phyloP scores from a whole-genome alignment of 2,888 invertebrate species.

The Melinaea menophilus region DNA sequence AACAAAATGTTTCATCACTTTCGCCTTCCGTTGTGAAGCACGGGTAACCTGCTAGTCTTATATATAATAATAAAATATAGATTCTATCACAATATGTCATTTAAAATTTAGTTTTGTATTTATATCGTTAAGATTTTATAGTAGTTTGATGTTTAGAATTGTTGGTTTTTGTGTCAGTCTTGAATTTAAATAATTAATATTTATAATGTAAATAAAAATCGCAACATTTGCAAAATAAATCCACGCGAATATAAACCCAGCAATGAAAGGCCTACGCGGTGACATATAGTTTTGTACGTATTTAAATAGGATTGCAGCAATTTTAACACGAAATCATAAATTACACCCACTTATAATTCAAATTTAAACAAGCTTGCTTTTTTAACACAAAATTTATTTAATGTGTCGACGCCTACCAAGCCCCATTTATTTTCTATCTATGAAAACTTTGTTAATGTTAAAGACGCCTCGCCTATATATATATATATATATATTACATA shows the following conservation, averaged over 20 bases:
- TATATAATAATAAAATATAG: too few relatives aligned
- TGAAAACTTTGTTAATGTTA: conserved; percentile 63
- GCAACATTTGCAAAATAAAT: not conserved
- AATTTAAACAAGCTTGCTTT: conserved; percentile 18
- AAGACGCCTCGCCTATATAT: conserved; percentile 32
- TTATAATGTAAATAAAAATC: too few relatives aligned
- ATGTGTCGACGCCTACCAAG: conserved; percentile 31
- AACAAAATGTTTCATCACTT: too few relatives aligned
- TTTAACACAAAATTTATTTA: conserved; percentile 22
- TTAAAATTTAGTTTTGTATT: too few relatives aligned
- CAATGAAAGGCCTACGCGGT: not conserved
- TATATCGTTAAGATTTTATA: too few relatives aligned
- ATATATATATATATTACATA: too few relatives aligned
- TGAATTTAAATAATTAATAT: too few relatives aligned
- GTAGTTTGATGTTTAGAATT: too few relatives aligned
- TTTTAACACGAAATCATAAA: conserved; percentile 11
- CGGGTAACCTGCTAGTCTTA: too few relatives aligned
- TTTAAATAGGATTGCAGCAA: conserved; percentile 7
- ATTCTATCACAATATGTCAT: too few relatives aligned
- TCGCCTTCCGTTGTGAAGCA: too few relatives aligned
- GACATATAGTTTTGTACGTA: not conserved
- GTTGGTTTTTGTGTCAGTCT: too few relatives aligned
- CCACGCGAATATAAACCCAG: not conserved
- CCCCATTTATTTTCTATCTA: conserved; percentile 49
- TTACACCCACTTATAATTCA: conserved; percentile 7